Conservation (phyloP, 2,113 vertebrate genomes). For the Poeciliopsis turrubarensis region DNA sequence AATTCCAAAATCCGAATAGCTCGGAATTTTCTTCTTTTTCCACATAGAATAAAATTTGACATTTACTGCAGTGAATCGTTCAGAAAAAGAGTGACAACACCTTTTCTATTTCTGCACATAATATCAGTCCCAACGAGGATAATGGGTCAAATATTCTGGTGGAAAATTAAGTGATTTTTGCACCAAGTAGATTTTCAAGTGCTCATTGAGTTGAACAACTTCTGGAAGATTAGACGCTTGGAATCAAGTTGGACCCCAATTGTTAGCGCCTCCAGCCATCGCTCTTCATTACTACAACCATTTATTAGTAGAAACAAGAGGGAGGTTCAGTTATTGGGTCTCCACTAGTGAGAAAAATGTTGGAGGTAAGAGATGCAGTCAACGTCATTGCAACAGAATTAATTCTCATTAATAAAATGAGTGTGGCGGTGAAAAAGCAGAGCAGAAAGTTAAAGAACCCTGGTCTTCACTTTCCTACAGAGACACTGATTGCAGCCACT, state of each 20-base stretch:
- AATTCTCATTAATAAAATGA: slow-evolving; percentile 59
- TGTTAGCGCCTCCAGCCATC: background rate
- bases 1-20: no score
- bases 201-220: background rate
- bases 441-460: slow-evolving; percentile 30
- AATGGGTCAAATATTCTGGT: background rate
- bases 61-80: background rate
- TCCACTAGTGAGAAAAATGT: slow-evolving; percentile 27
- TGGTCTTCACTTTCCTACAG: background rate
- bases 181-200: background rate
- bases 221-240: background rate
- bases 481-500: slow-evolving; percentile 8
- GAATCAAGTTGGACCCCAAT: background rate
- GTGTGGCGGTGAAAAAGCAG: slow-evolving; percentile 47
- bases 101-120: background rate
- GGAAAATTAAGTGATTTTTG: background rate
- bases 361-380: slow-evolving; percentile 34
- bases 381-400: slow-evolving; percentile 35
- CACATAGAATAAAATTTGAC: no score
- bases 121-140: background rate
- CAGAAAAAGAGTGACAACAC: background rate
- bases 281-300: slow-evolving; percentile 50
- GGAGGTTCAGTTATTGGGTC: slow-evolving; percentile 42
- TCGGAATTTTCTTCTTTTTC: no score
- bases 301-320: slow-evolving; percentile 58